Evolutionary conservation across 2,113 vertebrate genomes (phyloP).

Genomic region (Daphoenositta chrysoptera): DNA sequence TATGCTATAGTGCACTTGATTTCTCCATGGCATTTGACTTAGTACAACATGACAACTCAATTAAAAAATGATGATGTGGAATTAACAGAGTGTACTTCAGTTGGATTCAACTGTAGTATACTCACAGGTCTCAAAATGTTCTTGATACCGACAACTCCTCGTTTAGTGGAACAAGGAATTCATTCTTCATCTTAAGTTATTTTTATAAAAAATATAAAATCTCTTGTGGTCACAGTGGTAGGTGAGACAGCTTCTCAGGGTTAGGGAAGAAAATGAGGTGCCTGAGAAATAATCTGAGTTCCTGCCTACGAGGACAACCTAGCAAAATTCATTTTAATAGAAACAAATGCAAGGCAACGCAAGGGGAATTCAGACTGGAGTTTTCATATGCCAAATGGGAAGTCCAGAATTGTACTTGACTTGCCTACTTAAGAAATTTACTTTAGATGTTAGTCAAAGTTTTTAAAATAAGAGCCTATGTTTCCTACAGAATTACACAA

Average conservation of each 20-base stretch:
- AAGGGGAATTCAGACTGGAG: not conserved
- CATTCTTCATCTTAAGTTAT: not conserved
- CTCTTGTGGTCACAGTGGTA: accelerated
- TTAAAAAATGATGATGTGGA: constrained; percentile 42
- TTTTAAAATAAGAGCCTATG: not conserved
- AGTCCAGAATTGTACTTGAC: not conserved
- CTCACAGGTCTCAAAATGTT: not conserved
- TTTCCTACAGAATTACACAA: not conserved
- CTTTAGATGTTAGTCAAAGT: not conserved
- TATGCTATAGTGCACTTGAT: constrained; percentile 35
- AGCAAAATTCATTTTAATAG: not conserved
- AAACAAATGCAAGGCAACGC: not conserved
- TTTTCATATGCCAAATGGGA: not conserved
- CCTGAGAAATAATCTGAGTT: not conserved
- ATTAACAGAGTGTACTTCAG: constrained; percentile 13
- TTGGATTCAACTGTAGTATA: not conserved
- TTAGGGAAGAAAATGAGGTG: not conserved
- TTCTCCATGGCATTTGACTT: constrained; percentile 63
- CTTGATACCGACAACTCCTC: not conserved
- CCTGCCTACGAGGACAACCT: not conserved
- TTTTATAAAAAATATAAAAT: not conserved
- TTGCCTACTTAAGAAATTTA: not conserved
- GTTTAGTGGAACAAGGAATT: not conserved
- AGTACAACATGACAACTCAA: constrained; percentile 47
- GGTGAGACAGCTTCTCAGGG: not conserved